Percentiles rank a stretch among this genome's conserved stretches.
These are phyloP conservation scores for Leptinotarsa undecemlineata DNA, from an alignment of 1,140 invertebrate species.

Conservation along the genomic window DNA sequence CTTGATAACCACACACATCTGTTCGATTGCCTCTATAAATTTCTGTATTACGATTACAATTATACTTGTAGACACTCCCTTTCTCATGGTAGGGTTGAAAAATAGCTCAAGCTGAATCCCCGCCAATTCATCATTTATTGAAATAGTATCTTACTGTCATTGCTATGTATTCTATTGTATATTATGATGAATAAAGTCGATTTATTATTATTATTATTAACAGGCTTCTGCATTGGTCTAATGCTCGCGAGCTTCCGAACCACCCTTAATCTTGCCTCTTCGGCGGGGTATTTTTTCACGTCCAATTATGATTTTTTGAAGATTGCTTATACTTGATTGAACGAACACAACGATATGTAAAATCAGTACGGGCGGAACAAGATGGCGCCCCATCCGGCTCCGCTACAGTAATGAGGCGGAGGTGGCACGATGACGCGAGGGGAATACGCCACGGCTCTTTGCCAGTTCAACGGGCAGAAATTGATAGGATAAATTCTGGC, in stretches of 20 bases:
- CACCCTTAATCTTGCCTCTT: background rate
- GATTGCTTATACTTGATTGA: constrained; percentile 49
- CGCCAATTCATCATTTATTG: too few species aligned
- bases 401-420: constrained; percentile 24
- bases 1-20: too few species aligned
- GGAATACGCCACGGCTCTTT: constrained; percentile 57
- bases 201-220: too few species aligned
- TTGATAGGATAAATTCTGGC: constrained; percentile 69
- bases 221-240: too few species aligned
- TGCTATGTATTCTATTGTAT: too few species aligned
- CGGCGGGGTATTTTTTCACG: constrained; percentile 30
- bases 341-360: constrained; percentile 52
- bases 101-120: too few species aligned
- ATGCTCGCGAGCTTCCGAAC: background rate
- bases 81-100: too few species aligned
- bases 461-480: constrained; percentile 67
- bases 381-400: constrained; percentile 48
- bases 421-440: constrained; percentile 28
- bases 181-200: too few species aligned
- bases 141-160: too few species aligned
- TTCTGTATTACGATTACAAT: too few species aligned
- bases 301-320: constrained; percentile 48
- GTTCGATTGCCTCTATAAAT: too few species aligned
- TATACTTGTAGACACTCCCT: too few species aligned
- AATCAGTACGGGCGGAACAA: constrained; percentile 50